These are phyloP conservation scores for Oligia fasciuncula DNA, from an alignment of 2,888 invertebrate genomes.

Conservation along the genomic window DNA sequence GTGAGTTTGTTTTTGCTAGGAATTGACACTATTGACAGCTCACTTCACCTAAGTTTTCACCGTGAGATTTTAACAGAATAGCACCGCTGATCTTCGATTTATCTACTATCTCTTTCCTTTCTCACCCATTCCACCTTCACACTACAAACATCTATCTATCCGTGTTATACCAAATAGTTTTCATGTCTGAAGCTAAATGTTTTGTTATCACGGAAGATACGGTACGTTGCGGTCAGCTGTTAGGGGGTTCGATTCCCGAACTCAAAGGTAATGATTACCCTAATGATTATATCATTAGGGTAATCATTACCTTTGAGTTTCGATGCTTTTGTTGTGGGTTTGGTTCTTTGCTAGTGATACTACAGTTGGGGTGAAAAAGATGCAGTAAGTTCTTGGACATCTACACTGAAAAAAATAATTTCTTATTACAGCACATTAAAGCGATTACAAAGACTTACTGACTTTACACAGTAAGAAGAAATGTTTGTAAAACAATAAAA, in stretches of 20 bases:
- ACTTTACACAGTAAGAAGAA: too few relatives aligned
- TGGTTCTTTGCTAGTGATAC: conserved; percentile 13
- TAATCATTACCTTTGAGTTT: conserved; percentile 59
- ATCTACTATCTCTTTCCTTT: conserved; percentile 22
- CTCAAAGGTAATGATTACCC: too few relatives aligned
- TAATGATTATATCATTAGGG: too few relatives aligned
- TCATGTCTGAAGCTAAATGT: conserved; percentile 61
- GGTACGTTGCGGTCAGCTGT: conserved; percentile 68
- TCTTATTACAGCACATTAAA: too few relatives aligned
- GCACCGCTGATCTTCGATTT: background rate
- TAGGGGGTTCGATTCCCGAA: conserved; percentile 63
- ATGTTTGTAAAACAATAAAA: too few relatives aligned
- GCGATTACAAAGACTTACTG: too few relatives aligned
- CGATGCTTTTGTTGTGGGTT: conserved; percentile 34
- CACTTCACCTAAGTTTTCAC: too few relatives aligned
- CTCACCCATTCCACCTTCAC: background rate
- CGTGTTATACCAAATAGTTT: conserved; percentile 51
- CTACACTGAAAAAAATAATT: too few relatives aligned
- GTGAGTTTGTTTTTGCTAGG: too few relatives aligned
- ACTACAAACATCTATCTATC: conserved; percentile 5
- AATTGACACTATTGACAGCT: too few relatives aligned
- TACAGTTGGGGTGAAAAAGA: background rate
- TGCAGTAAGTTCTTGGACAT: background rate
- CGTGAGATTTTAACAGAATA: too few relatives aligned
- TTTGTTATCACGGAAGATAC: conserved; percentile 63